phyloP scores from a whole-genome alignment of 2,113 vertebrate genomes.

The Chloroceryle aenea region DNA sequence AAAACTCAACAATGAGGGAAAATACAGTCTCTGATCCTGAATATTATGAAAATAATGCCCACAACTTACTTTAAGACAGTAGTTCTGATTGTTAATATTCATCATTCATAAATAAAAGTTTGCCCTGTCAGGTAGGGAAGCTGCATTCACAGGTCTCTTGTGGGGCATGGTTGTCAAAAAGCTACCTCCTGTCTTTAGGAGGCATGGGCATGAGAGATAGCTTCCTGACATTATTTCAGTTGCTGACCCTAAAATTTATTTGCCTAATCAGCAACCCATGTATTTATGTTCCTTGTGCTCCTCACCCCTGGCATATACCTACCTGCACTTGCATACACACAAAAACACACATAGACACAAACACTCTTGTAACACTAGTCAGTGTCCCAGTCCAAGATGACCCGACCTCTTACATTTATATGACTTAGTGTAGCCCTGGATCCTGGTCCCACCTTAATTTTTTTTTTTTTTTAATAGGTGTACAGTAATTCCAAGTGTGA shows the following conservation, averaged over 20 bases:
- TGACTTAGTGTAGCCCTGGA: background rate
- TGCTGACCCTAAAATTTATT: background rate
- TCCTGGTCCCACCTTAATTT: too few relatives aligned
- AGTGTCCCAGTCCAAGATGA: background rate
- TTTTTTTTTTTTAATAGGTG: background rate
- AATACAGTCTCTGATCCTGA: background rate
- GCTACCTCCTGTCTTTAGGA: background rate
- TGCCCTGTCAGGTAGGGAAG: background rate
- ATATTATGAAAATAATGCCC: background rate
- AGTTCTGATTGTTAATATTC: background rate
- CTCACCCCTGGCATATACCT: accelerated
- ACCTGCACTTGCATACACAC: accelerated
- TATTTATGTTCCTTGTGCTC: too few relatives aligned
- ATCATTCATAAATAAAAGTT: background rate
- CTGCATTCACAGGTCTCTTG: background rate
- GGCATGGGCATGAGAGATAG: background rate
- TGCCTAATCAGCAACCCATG: too few relatives aligned
- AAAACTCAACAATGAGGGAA: background rate
- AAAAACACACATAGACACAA: background rate
- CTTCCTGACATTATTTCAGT: background rate
- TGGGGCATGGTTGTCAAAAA: background rate
- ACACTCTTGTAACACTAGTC: background rate
- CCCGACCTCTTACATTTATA: background rate
- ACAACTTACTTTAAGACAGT: background rate
- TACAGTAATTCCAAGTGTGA: background rate